These are phyloP conservation scores for Caenorhabditis uteleia DNA, from an alignment of 2,888 invertebrate species.

Conservation along the genomic window DNA sequence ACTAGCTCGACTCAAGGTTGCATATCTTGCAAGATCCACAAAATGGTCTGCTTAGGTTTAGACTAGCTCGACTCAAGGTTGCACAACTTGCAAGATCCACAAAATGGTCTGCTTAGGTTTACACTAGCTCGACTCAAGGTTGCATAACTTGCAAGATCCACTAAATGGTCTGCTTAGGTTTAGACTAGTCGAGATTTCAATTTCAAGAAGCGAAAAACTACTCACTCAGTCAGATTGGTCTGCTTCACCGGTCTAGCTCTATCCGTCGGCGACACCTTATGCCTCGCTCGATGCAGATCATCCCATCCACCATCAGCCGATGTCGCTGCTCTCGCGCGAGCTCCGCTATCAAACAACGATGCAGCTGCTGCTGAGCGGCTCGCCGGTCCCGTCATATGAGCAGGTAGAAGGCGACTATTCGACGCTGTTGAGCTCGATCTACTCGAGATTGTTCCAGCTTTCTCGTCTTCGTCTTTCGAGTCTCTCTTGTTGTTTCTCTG, in stretches of 20 bases:
- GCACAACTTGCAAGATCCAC: too few species aligned
- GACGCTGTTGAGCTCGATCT: slow-evolving; percentile 24
- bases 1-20: too few species aligned
- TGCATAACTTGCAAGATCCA: too few species aligned
- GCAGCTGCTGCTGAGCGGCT: slow-evolving; percentile 13
- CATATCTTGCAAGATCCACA: too few species aligned
- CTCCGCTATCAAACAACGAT: slow-evolving; percentile 17
- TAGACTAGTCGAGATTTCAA: too few species aligned
- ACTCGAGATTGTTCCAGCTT: slow-evolving; percentile 20
- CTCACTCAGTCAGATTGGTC: slow-evolving; percentile 25
- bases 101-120: too few species aligned
- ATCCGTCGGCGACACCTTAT: slow-evolving; percentile 30
- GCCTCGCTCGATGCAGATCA: not conserved
- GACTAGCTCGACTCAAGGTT: too few species aligned
- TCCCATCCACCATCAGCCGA: slow-evolving; percentile 16
- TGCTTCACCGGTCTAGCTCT: slow-evolving; percentile 19
- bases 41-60: too few species aligned
- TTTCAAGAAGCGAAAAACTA: too few species aligned
- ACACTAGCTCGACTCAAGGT: too few species aligned
- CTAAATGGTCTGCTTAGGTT: too few species aligned
- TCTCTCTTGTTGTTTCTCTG: slow-evolving; percentile 20
- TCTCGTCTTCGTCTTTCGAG: slow-evolving; percentile 28
- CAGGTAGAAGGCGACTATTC: slow-evolving; percentile 6
- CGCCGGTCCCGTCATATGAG: slow-evolving; percentile 1
- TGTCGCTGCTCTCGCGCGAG: slow-evolving; percentile 15